Percentiles rank a stretch among this genome's conserved stretches.
Conservation (phyloP, 2,797 vertebrate genomes). For the Sebastolobus altivelis region DNA sequence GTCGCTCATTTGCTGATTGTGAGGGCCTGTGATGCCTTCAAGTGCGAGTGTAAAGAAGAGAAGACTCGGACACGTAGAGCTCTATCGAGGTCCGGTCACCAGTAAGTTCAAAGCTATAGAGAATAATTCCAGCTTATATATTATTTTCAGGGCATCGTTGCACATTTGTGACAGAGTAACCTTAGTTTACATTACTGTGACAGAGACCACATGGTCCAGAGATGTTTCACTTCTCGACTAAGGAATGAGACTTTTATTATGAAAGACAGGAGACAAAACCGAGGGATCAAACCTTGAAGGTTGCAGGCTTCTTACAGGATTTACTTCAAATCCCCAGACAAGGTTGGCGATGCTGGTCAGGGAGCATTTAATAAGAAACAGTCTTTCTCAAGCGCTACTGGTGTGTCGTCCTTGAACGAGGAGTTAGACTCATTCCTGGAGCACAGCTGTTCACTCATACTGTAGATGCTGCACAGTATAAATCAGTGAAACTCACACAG, state of each 20-base stretch:
- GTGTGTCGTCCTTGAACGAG: conserved; percentile 42
- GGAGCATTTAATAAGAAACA: conserved; percentile 37
- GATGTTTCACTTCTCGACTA: conserved; percentile 3
- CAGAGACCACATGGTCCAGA: conserved; percentile 14
- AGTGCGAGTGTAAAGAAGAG: conserved; percentile 21
- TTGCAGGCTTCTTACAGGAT: conserved; percentile 21
- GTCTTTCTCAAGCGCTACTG: not conserved
- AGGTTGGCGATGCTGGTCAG: conserved; percentile 9
- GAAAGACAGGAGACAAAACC: conserved; percentile 26
- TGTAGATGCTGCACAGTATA: not conserved
- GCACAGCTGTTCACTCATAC: conserved; percentile 25
- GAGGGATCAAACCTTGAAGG: conserved; percentile 16
- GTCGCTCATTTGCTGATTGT: conserved; percentile 65
- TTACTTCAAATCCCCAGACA: conserved; percentile 24
- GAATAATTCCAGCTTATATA: not conserved
- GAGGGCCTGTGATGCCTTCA: conserved; percentile 43
- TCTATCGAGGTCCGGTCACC: not conserved
- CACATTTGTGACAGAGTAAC: not conserved
- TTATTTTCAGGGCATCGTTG: not conserved
- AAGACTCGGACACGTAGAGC: not conserved
- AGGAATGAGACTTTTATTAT: conserved; percentile 2
- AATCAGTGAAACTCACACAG: not conserved
- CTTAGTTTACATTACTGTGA: not conserved
- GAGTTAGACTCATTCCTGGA: not conserved
- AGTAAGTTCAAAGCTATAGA: not conserved